These are phyloP conservation scores for Dynastes hyllus DNA, from an alignment of 2,888 invertebrate genomes.

Conservation along the genomic window DNA sequence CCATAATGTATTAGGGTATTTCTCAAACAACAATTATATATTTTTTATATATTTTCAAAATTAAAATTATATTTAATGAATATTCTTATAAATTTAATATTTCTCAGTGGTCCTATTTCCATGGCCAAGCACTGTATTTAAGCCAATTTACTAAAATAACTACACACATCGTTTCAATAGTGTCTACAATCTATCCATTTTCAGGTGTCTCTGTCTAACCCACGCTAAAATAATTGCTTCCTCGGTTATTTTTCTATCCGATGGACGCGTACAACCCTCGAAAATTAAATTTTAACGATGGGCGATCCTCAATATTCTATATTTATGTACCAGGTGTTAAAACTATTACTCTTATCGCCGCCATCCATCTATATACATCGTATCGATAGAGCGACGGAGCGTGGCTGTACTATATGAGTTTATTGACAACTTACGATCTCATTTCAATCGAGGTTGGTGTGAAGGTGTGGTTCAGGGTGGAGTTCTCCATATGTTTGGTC, in stretches of 20 bases:
- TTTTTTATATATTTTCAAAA: no score
- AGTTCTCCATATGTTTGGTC: slow-evolving; percentile 56
- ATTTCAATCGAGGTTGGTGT: slow-evolving; percentile 55
- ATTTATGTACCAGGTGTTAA: slow-evolving; percentile 31
- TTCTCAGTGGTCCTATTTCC: no score
- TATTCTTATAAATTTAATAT: no score
- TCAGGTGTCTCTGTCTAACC: neutral
- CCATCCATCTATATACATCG: slow-evolving; percentile 43
- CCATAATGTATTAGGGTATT: no score
- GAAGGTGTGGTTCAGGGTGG: slow-evolving; percentile 58
- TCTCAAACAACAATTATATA: no score
- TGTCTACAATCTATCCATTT: no score
- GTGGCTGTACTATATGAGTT: slow-evolving; percentile 59
- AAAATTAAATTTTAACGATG: slow-evolving; percentile 17
- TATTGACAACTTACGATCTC: slow-evolving; percentile 59
- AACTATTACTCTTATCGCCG: slow-evolving; percentile 42
- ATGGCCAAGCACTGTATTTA: no score
- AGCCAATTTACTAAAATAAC: no score
- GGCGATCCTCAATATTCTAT: slow-evolving; percentile 20
- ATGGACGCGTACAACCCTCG: neutral
- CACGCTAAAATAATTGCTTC: slow-evolving; percentile 6
- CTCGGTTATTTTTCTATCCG: slow-evolving; percentile 3
- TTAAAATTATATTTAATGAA: no score
- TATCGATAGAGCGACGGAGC: slow-evolving; percentile 36
- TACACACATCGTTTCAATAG: no score